Base-by-base conservation (phyloP, 2,888 invertebrate species). In the Scrobipalpa atriplicella region DNA sequence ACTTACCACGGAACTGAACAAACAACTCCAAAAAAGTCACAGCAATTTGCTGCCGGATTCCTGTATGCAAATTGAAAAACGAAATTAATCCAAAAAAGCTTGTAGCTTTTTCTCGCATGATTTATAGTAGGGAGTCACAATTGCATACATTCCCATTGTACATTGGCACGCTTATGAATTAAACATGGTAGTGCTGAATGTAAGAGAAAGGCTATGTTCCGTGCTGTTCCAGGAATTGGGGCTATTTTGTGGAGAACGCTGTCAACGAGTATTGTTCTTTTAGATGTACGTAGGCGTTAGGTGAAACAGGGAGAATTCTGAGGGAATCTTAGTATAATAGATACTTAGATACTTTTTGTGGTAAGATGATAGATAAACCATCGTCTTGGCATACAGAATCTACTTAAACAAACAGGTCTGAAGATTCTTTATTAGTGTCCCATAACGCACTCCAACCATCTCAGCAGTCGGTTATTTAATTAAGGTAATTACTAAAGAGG, bases 81-180 rank as follows among this genome's bases (percentile, higher is more conserved):
- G 79, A 58, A 58, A 58, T 58, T 58, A 58, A 58, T 58, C 58
- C 29, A 58, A 58, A 58, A 58, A 58, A 38, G 58, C 58, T 36
- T 58, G 58, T 58, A 38, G 16, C 36, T 58, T 29, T 58, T 58
- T 38, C 67, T 66, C 67, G 65, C 62, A 71, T 70, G 72, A 73
- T 72, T 71, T 73, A 73, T 71, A 61, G 61, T 41, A 41, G 29
- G 29, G 10, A 61, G 19, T 41, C 5, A 39, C 61, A 39, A 41
- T 61, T 61, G 61, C 61, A 41, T 18, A 18, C 73, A 76, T 68
- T 68, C 62, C 68, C 73, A 69, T 75, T 71, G 75, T 75, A 76
- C 76, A 79, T 78, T 76, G 76, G 72, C 69, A 72, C 68, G 67
- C 72, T 78, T 78, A 84, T 84, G 83, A 84, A 84, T 84, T 82